Evolutionary conservation across 2,888 invertebrate species (phyloP), one percentile per base, ranked within the genome.

Genomic region (Vesta saturnalis): DNA sequence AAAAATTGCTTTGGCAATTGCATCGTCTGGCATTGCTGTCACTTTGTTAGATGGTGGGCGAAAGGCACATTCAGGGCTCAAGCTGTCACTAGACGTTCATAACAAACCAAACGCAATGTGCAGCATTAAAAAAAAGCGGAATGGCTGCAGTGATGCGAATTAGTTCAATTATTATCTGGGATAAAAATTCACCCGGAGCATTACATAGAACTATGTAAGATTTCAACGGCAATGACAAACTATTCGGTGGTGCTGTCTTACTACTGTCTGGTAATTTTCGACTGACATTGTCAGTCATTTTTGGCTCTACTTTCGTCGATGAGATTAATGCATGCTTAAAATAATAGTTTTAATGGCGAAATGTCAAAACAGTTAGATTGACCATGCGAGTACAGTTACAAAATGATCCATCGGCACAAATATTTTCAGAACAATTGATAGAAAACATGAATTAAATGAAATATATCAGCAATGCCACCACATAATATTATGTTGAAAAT

Each of bases 1-100:
- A 59, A 78, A 67, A 74, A 77, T 73, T 14, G 74, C 72, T 22
- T 55, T 76, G 14, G 74, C 72, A n/a, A 30, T 76, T 21, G 77
- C 75, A 47, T 77, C 76, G 18, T 84, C 84, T 4, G 84, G 84
- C 66, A 85, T 16, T 72, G 76, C 56, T 16, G 82, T 83, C 5
- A 84, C 81, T n/a, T 76, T 85, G 23, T 69, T 86, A 14, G 75
- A 78, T 47, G 79, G 81, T 21, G 77, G 77, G 8, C 62, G 79
- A 71, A 85, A 83, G 43, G 81, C 81, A 10, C 83, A 85, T 77
- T 81, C 80, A 10, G 72, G 75, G 22, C 74, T 85, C 1, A 82
- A 83, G 65, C 70, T 83, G 65, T 81, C 81, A 47, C 69, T 84
- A 21, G 77, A 82, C 55, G 55, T 82, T 19, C 69, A 72, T 47